Base-by-base conservation (phyloP, 2,888 invertebrate species). In the Caenorhabditis angaria region DNA sequence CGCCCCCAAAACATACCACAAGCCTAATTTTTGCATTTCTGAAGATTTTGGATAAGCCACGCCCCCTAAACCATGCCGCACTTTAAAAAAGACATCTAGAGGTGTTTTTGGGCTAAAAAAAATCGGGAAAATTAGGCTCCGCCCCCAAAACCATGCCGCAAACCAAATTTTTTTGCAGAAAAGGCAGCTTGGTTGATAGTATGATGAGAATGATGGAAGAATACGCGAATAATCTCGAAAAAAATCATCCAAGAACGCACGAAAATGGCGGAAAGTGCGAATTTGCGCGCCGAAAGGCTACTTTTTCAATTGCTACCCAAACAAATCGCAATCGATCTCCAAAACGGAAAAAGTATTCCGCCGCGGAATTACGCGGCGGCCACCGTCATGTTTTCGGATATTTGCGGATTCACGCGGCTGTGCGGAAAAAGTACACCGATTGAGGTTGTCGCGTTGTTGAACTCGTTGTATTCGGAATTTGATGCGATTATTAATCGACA, bases 401-500 rank as follows among this genome's bases (percentile, higher is more conserved):
- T 78, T 51, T 74, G 74, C 18, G 81, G 81, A 14, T 81, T 79
- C 64, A 81, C 79, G 1, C 75, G 70, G 24, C 55, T 81, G 6
- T 81, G 78, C 66, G 70, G 76, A 5, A 59, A 51, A 1, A 76
- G 71, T 22, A 71, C 71, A 0, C 73, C 79, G 1, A 73, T 77
- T 24, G 75, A 79, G 61, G 77, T 85, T 0, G 81, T 81, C 29
- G 68, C 51, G 10, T 68, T 79, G n/a, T 70, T 82, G 24, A 83
- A 82, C 67, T 71, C 69, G n/a, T 70, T 85, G 18, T 85, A 85
- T 76, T 81, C 82, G 25, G 84, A 85, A 18, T 85, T 85, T 64
- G 85, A 85, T 61, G 77, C 78, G 10, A 66, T 80, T 20, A 84
- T 85, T 68, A 80, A 74, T 57, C 76, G 78, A 48, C 62, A 79